Evolutionary conservation across 2,113 vertebrate species (phyloP).

Genomic region (Pelusios castaneus): DNA sequence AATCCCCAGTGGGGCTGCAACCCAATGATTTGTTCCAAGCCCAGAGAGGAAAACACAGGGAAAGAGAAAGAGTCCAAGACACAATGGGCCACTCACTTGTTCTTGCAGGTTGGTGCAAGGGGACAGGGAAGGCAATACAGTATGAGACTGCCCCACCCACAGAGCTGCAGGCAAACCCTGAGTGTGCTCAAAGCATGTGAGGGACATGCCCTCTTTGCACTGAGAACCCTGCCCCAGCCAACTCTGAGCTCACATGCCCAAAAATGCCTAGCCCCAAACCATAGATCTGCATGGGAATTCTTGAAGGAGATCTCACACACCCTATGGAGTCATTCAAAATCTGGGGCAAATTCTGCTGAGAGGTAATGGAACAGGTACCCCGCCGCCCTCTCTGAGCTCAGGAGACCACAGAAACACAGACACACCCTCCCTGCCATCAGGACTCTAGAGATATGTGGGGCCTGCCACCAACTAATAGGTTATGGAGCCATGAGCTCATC

Average conservation of each 20-base stretch:
- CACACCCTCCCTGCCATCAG: not conserved
- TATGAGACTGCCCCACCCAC: not conserved
- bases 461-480: not conserved
- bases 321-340: not conserved
- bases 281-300: not conserved
- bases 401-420: not conserved
- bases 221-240: not conserved
- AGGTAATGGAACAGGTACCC: not conserved
- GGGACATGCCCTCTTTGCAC: not conserved
- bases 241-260: not conserved
- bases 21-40: not conserved
- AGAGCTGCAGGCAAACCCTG: not conserved
- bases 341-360: not conserved
- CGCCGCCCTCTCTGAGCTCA: not conserved
- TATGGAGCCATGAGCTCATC: not conserved
- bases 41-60: not conserved
- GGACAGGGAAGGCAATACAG: not conserved
- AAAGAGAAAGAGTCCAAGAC: not conserved
- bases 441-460: not conserved
- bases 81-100: not conserved
- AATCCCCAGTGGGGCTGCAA: not conserved
- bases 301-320: not conserved
- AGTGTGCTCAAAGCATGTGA: rapidly evolving
- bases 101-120: not conserved
- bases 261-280: not conserved